Evolutionary conservation across 2,113 vertebrate species (phyloP).

Genomic region (Rhea americana): DNA sequence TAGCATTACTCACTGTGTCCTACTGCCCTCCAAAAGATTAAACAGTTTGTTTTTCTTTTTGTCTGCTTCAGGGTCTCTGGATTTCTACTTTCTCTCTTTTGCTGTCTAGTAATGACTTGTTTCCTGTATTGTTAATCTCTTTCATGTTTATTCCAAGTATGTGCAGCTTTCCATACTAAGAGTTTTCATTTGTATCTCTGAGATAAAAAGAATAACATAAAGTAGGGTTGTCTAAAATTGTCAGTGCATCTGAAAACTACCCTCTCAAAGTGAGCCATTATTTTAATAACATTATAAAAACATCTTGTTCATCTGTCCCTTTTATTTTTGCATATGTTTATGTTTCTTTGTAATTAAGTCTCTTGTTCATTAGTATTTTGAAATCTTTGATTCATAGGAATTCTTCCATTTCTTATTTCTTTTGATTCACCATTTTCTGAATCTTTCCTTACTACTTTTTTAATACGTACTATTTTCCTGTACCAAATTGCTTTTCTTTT

Average conservation of each 20-base stretch:
- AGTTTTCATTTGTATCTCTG: background rate
- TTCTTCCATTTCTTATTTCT: background rate
- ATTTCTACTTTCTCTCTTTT: constrained; percentile 4
- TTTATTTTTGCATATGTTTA: background rate
- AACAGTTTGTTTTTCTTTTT: background rate
- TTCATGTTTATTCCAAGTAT: background rate
- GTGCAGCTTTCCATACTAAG: background rate
- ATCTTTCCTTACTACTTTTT: background rate
- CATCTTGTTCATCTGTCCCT: background rate
- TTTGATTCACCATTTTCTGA: background rate
- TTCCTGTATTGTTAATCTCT: background rate
- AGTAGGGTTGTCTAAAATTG: background rate
- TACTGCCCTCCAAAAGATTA: background rate
- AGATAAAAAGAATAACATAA: background rate
- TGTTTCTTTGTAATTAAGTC: background rate
- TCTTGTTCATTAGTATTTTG: background rate
- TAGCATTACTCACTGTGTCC: background rate
- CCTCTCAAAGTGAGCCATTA: background rate
- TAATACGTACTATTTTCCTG: background rate
- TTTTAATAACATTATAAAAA: background rate
- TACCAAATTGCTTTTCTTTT: background rate
- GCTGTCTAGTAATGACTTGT: background rate
- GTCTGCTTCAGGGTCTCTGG: background rate
- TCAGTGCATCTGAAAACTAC: background rate
- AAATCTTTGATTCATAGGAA: constrained; percentile 3